phyloP scores from a whole-genome alignment of 2,113 vertebrate genomes.

The Hepsetus odoe region DNA sequence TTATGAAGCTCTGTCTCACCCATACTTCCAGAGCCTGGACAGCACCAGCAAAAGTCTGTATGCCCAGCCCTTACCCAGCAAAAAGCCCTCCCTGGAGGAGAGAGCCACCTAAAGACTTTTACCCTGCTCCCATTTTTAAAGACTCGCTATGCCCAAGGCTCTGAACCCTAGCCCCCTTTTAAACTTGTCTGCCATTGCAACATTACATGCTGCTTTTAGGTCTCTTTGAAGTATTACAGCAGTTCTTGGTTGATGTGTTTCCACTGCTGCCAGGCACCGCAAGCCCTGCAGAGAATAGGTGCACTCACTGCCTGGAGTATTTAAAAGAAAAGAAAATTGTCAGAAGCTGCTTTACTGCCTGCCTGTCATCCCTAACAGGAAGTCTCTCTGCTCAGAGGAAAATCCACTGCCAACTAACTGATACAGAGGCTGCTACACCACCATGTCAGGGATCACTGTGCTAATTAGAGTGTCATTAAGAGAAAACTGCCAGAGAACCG shows the following conservation, averaged over 20 bases:
- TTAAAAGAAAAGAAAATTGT: constrained; percentile 34
- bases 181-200: constrained; percentile 65
- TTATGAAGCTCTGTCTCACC: constrained; percentile 89
- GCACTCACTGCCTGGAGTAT: constrained; percentile 46
- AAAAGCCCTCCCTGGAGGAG: constrained; percentile 87
- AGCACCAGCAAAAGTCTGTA: constrained; percentile 86
- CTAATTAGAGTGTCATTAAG: not conserved
- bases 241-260: constrained; percentile 34
- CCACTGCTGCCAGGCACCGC: constrained; percentile 29
- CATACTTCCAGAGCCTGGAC: constrained; percentile 93
- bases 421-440: constrained; percentile 38
- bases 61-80: constrained; percentile 84
- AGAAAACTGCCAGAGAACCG: constrained; percentile 10
- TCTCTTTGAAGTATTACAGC: constrained; percentile 38
- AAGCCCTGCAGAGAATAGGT: constrained; percentile 1
- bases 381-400: constrained; percentile 42
- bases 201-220: constrained; percentile 76
- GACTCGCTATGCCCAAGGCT: constrained; percentile 14
- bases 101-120: constrained; percentile 78
- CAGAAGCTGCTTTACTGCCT: constrained; percentile 51
- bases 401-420: constrained; percentile 39
- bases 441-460: constrained; percentile 33
- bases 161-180: constrained; percentile 28
- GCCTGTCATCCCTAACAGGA: constrained; percentile 36
- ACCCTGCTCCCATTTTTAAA: not conserved